Evolutionary conservation across 2,797 vertebrate genomes (phyloP).

Genomic region (Sitta carolinensis): DNA sequence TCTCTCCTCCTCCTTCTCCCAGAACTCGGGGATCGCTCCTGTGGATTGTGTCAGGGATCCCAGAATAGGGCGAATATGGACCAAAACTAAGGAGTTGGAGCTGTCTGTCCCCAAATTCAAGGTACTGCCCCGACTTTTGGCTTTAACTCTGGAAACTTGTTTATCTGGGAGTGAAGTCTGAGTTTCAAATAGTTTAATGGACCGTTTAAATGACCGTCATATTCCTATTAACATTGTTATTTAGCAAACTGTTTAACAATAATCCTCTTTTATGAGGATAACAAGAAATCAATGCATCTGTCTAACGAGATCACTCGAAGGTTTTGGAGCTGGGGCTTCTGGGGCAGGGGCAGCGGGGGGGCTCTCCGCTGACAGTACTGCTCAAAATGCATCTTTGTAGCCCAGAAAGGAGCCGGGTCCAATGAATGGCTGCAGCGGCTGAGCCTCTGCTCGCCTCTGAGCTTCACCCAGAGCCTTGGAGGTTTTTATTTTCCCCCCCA

Average conservation of each 20-base stretch:
- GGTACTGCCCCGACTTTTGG: conserved; percentile 72
- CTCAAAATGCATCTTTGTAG: background rate
- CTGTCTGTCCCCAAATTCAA: conserved; percentile 98
- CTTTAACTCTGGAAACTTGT: background rate
- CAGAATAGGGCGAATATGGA: conserved; percentile 95
- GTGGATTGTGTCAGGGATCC: conserved; percentile 96
- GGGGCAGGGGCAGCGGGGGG: fast-evolving
- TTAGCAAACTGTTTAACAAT: conserved; percentile 17
- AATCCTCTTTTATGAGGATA: background rate
- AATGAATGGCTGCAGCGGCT: background rate
- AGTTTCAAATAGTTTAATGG: conserved; percentile 36
- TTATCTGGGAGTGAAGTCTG: background rate
- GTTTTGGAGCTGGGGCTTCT: background rate
- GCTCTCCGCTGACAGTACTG: background rate
- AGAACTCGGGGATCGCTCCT: conserved; percentile 93
- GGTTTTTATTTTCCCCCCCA: background rate
- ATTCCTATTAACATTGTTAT: conserved; percentile 13
- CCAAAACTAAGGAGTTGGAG: conserved; percentile 96
- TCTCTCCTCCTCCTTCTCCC: conserved; percentile 50
- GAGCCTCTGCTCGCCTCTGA: background rate
- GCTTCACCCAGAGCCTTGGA: background rate
- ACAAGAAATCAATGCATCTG: background rate
- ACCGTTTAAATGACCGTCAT: conserved; percentile 6
- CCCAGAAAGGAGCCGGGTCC: background rate
- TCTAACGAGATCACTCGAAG: background rate